Conservation (phyloP, 2,113 vertebrate species). For the Ranitomeya variabilis region DNA sequence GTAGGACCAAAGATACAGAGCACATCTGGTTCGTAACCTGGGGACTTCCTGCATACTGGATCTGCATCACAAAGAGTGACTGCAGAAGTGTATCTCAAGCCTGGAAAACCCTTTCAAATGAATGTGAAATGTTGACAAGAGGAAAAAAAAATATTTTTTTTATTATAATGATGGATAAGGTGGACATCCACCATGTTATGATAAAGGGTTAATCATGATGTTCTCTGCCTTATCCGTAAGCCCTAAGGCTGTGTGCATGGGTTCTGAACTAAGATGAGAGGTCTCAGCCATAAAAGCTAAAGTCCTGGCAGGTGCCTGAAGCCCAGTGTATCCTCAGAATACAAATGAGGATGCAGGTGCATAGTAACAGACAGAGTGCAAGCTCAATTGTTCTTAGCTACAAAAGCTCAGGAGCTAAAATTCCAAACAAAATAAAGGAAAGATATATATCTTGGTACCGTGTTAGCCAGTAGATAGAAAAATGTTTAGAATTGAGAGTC, state of each 20-base stretch:
- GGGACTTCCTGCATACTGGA: no score
- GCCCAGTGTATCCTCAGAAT: constrained; percentile 33
- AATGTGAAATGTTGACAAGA: background rate
- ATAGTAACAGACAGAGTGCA: background rate
- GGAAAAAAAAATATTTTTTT: background rate
- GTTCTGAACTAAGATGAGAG: constrained; percentile 43
- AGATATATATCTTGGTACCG: no score
- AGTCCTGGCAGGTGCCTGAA: constrained; percentile 51
- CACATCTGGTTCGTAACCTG: no score
- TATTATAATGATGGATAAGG: background rate
- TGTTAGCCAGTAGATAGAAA: no score
- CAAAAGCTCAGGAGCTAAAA: constrained; percentile 12
- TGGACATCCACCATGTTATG: background rate
- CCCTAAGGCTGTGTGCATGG: constrained; percentile 40
- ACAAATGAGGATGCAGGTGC: constrained; percentile 53
- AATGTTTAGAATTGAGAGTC: no score
- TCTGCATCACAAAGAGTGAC: no score
- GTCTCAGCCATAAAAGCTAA: constrained; percentile 31
- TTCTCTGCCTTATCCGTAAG: background rate
- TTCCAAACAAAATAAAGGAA: constrained; percentile 27
- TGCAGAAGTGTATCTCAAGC: no score
- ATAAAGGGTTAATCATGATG: constrained; percentile 3
- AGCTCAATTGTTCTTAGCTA: background rate
- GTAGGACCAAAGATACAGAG: no score
- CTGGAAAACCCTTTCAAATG: background rate